Evolutionary conservation across 2,113 vertebrate species (phyloP), one percentile per base, ranked within the genome.

Genomic region (Mormyrus lacerda): DNA sequence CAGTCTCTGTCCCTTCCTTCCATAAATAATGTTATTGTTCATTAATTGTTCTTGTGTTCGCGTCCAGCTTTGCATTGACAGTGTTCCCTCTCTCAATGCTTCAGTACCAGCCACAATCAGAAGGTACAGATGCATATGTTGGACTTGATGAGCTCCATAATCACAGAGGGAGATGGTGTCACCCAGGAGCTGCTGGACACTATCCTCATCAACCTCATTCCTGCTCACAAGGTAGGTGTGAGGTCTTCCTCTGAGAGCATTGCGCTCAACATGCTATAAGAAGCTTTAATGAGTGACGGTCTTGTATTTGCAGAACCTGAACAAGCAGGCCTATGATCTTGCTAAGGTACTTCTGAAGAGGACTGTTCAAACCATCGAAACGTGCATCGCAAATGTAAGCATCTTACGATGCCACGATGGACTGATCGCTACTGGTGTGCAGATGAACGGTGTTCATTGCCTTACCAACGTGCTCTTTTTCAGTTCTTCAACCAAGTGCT

Each of bases 61-160:
- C 15, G 5, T 44, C 35, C 76, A 82, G 39, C 39, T 82, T 39
- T 44, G 31, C 76, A 82, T 82, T 82, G 42, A 82, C 42, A 4
- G 5, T 0, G 27, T 69, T 27, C 31, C 51, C 91, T 83, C 84
- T 93, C 83, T 88, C 1, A 92, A 69, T 88, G 89, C 92, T 92
- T 90, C 92, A 99, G 98, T 95, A 99, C 99, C 96, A 99, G 97
- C 95, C 98, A 99, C 96, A 99, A 99, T 94, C 98, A 99, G 96
- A 99, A 99, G 92, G 98, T 99, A 93, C 98, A 99, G 93, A 97
- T 99, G 98, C 98, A 99, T 94, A 99, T 99, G 98, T 94, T 99
- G 95, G 98, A 99, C 93, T 96, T 99, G 96, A 99, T 99, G 98
- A 99, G 98, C 96, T 99, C 98, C 94, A 99, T 99, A 96, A 99